A percentile compares a stretch with the other conserved stretches of the same genome.
Evolutionary conservation across 2,113 vertebrate genomes (phyloP).

Genomic region (Leptosomus discolor): DNA sequence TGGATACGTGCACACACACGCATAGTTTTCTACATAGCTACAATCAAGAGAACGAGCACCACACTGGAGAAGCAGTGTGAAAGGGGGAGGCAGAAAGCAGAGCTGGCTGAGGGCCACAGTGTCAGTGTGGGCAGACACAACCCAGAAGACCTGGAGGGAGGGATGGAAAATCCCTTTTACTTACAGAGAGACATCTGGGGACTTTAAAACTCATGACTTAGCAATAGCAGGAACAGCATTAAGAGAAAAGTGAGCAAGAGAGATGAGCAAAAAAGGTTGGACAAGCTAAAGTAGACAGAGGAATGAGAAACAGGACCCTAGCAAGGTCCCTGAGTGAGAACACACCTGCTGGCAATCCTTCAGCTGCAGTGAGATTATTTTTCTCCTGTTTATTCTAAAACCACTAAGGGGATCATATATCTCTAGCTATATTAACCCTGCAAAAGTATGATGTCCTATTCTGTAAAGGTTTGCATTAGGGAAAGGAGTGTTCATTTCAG

Average conservation of each 20-base stretch:
- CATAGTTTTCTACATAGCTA: accelerated
- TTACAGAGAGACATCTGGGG: too few relatives aligned
- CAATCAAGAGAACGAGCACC: neutral
- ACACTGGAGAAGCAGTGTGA: too few relatives aligned
- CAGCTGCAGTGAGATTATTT: neutral
- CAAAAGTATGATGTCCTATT: neutral
- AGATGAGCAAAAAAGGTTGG: neutral
- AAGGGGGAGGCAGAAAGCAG: neutral
- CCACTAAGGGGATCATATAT: neutral
- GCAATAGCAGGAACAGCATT: neutral
- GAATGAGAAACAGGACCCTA: neutral
- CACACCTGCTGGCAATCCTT: neutral
- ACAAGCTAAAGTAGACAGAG: neutral
- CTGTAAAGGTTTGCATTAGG: neutral
- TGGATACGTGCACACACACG: too few relatives aligned
- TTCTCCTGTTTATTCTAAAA: neutral
- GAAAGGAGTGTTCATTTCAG: neutral
- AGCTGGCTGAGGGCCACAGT: neutral
- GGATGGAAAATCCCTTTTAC: neutral
- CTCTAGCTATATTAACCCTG: neutral
- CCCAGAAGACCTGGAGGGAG: neutral
- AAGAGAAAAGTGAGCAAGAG: neutral
- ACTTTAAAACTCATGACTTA: neutral
- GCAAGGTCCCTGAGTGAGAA: neutral
- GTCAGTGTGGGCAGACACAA: neutral